Evolutionary conservation across 1,140 invertebrate genomes (phyloP).

Genomic region (Leucophenga varia): DNA sequence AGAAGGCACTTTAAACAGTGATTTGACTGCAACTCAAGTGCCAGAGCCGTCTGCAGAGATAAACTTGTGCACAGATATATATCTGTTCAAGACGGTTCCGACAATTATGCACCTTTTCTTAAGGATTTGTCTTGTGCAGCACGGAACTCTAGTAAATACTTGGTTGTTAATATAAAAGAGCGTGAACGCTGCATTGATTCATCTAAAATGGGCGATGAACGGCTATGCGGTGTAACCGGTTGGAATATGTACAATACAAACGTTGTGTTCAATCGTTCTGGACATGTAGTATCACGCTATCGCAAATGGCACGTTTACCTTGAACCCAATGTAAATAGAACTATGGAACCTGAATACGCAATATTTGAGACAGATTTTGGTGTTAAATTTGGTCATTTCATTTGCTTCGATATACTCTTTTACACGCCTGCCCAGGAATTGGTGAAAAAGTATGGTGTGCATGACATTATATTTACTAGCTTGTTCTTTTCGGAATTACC

Average conservation of each 20-base stretch:
- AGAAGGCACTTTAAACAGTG: conserved; percentile 62
- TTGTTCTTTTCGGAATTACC: conserved; percentile 73
- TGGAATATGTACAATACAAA: conserved; percentile 69
- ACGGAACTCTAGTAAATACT: conserved; percentile 45
- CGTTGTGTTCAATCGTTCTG: conserved; percentile 68
- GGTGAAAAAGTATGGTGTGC: conserved; percentile 55
- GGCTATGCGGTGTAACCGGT: conserved; percentile 38
- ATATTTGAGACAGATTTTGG: conserved; percentile 79
- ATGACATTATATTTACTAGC: conserved; percentile 71
- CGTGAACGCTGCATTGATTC: conserved; percentile 57
- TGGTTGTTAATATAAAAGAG: conserved; percentile 77
- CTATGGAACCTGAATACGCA: conserved; percentile 53
- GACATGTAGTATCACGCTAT: conserved; percentile 64
- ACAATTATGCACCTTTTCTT: conserved; percentile 24
- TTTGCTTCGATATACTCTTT: conserved; percentile 79
- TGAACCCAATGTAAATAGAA: conserved; percentile 31
- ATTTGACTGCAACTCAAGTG: conserved; percentile 33
- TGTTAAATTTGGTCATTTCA: conserved; percentile 76
- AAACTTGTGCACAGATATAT: no score
- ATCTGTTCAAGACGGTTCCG: conserved; percentile 8
- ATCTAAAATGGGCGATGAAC: conserved; percentile 36
- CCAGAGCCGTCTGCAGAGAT: conserved; percentile 10
- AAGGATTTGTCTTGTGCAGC: conserved; percentile 39
- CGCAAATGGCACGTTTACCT: conserved; percentile 74
- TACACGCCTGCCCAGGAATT: conserved; percentile 59